Evolutionary conservation across 2,113 vertebrate genomes (phyloP).

Genomic region (Zosterops lateralis): DNA sequence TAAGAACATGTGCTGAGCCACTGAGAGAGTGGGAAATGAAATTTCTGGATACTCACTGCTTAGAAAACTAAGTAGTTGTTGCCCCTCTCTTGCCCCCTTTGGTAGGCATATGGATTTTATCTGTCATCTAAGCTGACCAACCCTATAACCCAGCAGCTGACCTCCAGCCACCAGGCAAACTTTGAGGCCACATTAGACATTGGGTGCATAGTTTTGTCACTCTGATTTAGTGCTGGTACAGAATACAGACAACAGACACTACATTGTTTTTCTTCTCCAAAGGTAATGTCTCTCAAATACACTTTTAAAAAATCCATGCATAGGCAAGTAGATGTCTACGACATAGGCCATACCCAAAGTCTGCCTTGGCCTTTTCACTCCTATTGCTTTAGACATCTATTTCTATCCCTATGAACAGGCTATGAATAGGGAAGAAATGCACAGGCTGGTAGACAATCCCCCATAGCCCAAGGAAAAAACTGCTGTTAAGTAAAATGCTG

Average conservation of each 20-base stretch:
- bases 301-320: background rate
- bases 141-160: background rate
- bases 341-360: fast-evolving
- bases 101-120: background rate
- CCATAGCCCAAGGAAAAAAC: background rate
- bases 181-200: background rate
- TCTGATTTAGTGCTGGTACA: background rate
- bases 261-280: background rate
- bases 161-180: background rate
- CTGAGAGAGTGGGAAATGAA: background rate
- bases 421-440: background rate
- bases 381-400: background rate
- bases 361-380: background rate
- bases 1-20: background rate
- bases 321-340: background rate
- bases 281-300: background rate
- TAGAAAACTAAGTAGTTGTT: background rate
- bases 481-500: background rate
- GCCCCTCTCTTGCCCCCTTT: background rate
- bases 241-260: background rate
- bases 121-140: background rate
- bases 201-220: background rate
- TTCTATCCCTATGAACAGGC: background rate
- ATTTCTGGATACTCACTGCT: background rate
- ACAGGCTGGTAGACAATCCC: background rate